Conservation (phyloP, 2,113 vertebrate genomes). For the Stigmatopora argus region DNA sequence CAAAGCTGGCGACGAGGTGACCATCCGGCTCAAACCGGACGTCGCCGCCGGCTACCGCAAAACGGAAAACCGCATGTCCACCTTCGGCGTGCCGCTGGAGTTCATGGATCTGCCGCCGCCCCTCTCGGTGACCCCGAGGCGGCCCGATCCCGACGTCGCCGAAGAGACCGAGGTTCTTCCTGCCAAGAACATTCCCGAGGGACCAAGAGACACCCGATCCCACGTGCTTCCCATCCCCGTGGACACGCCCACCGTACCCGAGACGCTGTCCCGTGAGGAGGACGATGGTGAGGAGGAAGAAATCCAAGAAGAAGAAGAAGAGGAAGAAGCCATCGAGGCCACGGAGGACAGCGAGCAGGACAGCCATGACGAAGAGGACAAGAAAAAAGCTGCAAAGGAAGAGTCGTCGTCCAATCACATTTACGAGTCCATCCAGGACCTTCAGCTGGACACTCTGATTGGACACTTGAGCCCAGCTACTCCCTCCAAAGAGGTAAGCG, state of each 20-base stretch:
- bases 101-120: conserved; percentile 32
- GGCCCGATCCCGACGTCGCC: conserved; percentile 7
- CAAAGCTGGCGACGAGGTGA: conserved; percentile 55
- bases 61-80: conserved; percentile 73
- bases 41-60: conserved; percentile 32
- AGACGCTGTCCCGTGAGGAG: conserved; percentile 5
- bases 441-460: conserved; percentile 47
- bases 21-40: conserved; percentile 52
- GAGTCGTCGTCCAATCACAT: conserved; percentile 66
- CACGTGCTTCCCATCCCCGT: conserved; percentile 51
- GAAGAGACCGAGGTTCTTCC: conserved; percentile 8
- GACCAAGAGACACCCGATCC: conserved; percentile 18
- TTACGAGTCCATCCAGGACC: conserved; percentile 71
- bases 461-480: conserved; percentile 17
- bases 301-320: not conserved
- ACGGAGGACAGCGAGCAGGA: conserved; percentile 25
- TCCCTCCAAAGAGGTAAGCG: conserved; percentile 32
- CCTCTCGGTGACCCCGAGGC: not conserved
- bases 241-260: conserved; percentile 48
- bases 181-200: conserved; percentile 29
- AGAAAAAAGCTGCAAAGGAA: conserved; percentile 9
- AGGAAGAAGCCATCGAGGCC: not conserved
- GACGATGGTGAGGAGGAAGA: not conserved
- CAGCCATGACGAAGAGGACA: conserved; percentile 14
- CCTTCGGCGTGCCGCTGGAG: conserved; percentile 65